phyloP scores from a whole-genome alignment of 2,888 invertebrate genomes.

The Rutpela maculata region DNA sequence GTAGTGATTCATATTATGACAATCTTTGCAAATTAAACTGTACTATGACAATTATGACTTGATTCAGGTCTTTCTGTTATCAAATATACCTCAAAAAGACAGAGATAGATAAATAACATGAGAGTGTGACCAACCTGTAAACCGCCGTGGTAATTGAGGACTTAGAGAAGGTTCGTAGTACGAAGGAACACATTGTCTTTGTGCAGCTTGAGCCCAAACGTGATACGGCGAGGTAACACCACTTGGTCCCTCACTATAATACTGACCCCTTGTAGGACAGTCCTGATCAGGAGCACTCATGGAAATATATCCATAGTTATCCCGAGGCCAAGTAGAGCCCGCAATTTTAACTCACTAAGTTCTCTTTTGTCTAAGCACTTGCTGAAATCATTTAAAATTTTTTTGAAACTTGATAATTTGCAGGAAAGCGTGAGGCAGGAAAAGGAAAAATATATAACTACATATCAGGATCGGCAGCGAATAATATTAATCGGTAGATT shows the following conservation, averaged over 20 bases:
- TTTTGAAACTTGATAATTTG: neutral
- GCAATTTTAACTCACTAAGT: conserved; percentile 66
- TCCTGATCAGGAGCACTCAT: conserved; percentile 70
- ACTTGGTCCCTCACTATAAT: conserved; percentile 46
- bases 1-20: too few species aligned
- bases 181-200: conserved; percentile 23
- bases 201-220: conserved; percentile 37
- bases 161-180: conserved; percentile 19
- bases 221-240: conserved; percentile 40
- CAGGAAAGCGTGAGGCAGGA: neutral
- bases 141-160: conserved; percentile 30
- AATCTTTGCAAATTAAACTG: too few species aligned
- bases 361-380: conserved; percentile 24
- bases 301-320: conserved; percentile 78
- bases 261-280: conserved; percentile 57
- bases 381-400: neutral
- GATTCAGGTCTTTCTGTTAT: too few species aligned
- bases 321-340: conserved; percentile 73
- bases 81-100: too few species aligned
- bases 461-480: neutral
- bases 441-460: conserved; percentile 4
- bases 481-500: too few species aligned
- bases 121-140: conserved; percentile 3
- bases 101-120: too few species aligned
- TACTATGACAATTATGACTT: too few species aligned